These are phyloP conservation scores for Tigriopus japonicus DNA, from an alignment of 1,140 invertebrate species.

Conservation along the genomic window DNA sequence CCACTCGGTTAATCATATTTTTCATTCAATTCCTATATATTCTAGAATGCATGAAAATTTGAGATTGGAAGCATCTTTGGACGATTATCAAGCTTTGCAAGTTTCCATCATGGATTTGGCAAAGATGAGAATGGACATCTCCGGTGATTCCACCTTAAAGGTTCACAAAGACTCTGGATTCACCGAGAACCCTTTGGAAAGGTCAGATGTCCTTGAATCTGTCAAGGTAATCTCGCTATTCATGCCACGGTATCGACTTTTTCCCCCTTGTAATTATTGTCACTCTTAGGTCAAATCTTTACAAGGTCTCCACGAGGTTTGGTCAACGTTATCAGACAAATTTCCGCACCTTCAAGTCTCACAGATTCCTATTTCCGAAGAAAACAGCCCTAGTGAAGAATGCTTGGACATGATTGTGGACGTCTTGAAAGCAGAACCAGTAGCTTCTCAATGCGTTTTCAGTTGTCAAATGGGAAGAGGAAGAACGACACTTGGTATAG, in stretches of 20 bases:
- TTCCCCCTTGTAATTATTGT: background rate
- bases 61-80: background rate
- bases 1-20: too few species aligned
- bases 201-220: background rate
- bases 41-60: conserved; percentile 14
- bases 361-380: conserved; percentile 8
- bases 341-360: background rate
- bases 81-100: background rate
- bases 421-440: background rate
- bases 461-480: conserved; percentile 12
- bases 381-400: background rate
- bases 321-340: background rate
- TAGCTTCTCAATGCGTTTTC: conserved; percentile 2
- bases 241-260: background rate
- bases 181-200: conserved; percentile 13
- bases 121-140: background rate
- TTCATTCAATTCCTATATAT: background rate
- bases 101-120: background rate
- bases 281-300: background rate
- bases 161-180: background rate
- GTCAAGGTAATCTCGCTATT: background rate
- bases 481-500: conserved; percentile 2
- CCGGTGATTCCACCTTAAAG: background rate
- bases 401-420: conserved; percentile 12
- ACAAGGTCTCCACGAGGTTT: conserved; percentile 1